phyloP scores from a whole-genome alignment of 2,888 invertebrate genomes.

The Junonia oenone region DNA sequence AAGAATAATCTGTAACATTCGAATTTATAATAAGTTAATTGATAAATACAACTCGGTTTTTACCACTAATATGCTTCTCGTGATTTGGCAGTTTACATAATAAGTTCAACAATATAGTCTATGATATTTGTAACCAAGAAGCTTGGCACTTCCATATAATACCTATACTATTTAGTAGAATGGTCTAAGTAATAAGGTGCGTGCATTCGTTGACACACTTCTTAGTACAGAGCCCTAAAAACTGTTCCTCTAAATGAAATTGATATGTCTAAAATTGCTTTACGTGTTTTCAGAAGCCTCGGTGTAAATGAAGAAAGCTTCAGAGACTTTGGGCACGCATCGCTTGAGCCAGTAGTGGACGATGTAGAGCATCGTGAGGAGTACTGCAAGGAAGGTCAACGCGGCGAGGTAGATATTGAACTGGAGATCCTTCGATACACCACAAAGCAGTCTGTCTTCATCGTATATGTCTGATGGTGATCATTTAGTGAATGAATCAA shows the following conservation, averaged over 20 bases:
- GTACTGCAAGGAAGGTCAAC: constrained; percentile 50
- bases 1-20: constrained; percentile 50
- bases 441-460: constrained; percentile 59
- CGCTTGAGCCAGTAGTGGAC: constrained; percentile 64
- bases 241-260: background rate
- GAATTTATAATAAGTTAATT: background rate
- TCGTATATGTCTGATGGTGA: constrained; percentile 67
- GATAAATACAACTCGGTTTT: no score
- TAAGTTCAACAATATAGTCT: no score
- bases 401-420: constrained; percentile 59
- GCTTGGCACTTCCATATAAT: no score
- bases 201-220: background rate
- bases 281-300: constrained; percentile 63
- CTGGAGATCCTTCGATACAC: constrained; percentile 38
- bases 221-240: no score
- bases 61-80: no score
- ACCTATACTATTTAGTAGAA: no score
- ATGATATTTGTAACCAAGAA: no score
- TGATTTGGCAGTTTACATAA: no score
- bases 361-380: constrained; percentile 53
- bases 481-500: no score
- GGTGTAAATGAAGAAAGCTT: constrained; percentile 66
- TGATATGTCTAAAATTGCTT: constrained; percentile 23
- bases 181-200: no score
- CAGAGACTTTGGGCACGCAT: constrained; percentile 64